Evolutionary conservation across 2,113 vertebrate species (phyloP).

Genomic region (Ctenomys sociabilis): DNA sequence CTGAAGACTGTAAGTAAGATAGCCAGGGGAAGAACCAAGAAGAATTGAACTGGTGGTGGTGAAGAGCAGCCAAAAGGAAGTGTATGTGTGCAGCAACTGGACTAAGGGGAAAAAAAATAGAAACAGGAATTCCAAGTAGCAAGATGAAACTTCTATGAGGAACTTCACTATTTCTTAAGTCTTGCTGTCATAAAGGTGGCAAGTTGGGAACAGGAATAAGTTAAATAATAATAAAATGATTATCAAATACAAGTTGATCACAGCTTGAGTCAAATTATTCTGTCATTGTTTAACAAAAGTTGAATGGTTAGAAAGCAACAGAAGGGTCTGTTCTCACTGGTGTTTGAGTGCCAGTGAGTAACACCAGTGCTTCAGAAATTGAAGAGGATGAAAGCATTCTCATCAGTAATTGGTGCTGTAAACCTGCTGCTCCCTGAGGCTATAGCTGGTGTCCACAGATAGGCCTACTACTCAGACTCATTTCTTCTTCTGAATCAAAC

Average conservation of each 20-base stretch:
- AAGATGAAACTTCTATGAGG: not conserved
- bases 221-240: not conserved
- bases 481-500: not conserved
- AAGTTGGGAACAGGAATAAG: not conserved
- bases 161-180: not conserved
- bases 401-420: not conserved
- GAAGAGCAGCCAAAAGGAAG: not conserved
- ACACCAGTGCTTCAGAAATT: not conserved
- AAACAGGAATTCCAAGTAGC: not conserved
- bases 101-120: not conserved
- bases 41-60: not conserved
- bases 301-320: not conserved
- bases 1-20: not conserved
- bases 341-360: not conserved
- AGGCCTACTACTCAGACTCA: not conserved
- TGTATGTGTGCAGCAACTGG: not conserved
- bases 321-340: not conserved
- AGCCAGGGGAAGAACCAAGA: not conserved
- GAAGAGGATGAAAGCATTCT: not conserved
- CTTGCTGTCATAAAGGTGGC: not conserved
- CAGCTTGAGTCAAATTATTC: not conserved
- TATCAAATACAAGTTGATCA: not conserved
- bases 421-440: not conserved
- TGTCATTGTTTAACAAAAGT: not conserved
- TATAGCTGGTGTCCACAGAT: not conserved